Conservation (phyloP, 2,797 vertebrate species). For the Catharus ustulatus region DNA sequence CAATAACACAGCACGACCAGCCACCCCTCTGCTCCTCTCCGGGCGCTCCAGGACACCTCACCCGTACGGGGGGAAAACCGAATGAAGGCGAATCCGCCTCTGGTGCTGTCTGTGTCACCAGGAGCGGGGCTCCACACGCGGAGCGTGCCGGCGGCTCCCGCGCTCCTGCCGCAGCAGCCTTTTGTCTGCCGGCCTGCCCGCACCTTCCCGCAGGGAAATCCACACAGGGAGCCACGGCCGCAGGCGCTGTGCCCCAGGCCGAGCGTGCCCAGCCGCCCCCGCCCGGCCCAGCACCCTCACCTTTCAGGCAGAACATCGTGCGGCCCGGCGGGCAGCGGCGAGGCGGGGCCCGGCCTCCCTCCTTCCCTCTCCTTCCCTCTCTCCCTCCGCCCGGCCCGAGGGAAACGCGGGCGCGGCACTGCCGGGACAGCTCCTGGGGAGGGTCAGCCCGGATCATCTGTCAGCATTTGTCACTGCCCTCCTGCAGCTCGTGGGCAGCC, state of each 20-base stretch:
- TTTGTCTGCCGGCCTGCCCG: slow-evolving; percentile 3
- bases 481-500: slow-evolving; percentile 59
- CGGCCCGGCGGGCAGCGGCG: background rate
- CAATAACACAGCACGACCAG: fast-evolving
- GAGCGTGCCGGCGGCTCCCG: background rate
- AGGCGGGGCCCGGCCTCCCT: background rate
- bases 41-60: fast-evolving
- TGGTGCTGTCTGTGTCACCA: fast-evolving
- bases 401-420: fast-evolving
- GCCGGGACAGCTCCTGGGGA: background rate
- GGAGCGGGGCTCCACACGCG: fast-evolving
- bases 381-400: background rate
- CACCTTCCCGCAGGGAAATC: background rate
- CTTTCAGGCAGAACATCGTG: background rate
- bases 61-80: background rate
- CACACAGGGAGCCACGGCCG: background rate
- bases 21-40: background rate
- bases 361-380: no score
- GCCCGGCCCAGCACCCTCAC: background rate
- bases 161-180: background rate
- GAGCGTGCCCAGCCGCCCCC: background rate
- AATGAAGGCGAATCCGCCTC: fast-evolving
- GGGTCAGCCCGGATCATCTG: background rate
- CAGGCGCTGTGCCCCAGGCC: background rate
- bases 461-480: slow-evolving; percentile 77